Evolutionary conservation across 2,888 invertebrate species (phyloP), one percentile per base, ranked within the genome.

Genomic region (Acanthococcus lagerstroemiae): DNA sequence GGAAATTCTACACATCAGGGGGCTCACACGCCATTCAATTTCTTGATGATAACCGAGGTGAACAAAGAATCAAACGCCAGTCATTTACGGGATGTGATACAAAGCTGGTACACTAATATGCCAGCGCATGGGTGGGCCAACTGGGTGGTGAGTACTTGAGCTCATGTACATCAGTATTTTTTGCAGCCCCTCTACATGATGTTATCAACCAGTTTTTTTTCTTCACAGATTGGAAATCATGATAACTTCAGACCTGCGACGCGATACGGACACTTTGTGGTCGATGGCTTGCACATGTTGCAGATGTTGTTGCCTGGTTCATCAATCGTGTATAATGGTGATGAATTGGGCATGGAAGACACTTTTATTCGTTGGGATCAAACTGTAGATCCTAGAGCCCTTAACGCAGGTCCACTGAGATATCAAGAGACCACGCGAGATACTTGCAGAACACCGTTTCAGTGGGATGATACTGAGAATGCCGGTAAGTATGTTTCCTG

Each of bases 271-370:
- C 77, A 79, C 3, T 80, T 82, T 65, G 78, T 86, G 71, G 83
- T 85, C 0, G 90, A 92, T 75, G 86, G 85, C 15, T 81, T 92
- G 73, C 88, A 90, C 74, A 90, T 93, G 86, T 74, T 95, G 63
- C 78, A 85, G 21, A 79, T 90, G 74, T 80, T 92, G 19, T 78
- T 95, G 60, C 93, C 92, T 1, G 95, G 95, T 46, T 83, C 90
- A 4, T 84, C 86, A 22, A 84, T 93, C 9, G 87, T 90, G 0
- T 95, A 95, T 74, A 89, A 94, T 79, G 90, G 89, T 4, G 89
- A 90, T 72, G 89, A 90, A 77, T 81, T 90, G 55, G 88, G 85
- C 0, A 84, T 87, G 83, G 74, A 78, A 69, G 81, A 87, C 72
- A 77, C 78, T 50, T 76, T 77, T 44, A 80, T 83, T 9, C 73